A percentile compares a stretch with the other conserved stretches of the same genome.
phyloP scores from a whole-genome alignment of 2,113 vertebrate species.

The Ploceus nigricollis region DNA sequence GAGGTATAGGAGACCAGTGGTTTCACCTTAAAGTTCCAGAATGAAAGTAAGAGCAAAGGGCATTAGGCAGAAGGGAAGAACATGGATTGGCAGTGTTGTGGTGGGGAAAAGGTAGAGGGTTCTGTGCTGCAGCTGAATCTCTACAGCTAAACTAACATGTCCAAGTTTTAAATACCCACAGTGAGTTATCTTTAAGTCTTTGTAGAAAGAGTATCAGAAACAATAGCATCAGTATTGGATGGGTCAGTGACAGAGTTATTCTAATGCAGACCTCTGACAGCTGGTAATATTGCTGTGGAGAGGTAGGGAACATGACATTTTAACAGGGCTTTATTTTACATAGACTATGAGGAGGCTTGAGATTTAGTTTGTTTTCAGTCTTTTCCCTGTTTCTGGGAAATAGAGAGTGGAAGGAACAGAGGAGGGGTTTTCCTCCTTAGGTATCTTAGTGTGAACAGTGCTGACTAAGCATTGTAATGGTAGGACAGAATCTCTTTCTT shows the following conservation, averaged over 20 bases:
- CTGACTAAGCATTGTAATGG: fast-evolving
- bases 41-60: not conserved
- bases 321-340: not conserved
- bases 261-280: not conserved
- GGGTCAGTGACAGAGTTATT: not conserved
- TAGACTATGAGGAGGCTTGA: not conserved
- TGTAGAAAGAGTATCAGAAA: not conserved
- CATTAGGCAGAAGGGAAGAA: not conserved
- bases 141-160: not conserved
- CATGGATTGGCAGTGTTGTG: not conserved
- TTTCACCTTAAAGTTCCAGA: not conserved
- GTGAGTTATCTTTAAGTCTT: not conserved
- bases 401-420: not conserved
- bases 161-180: not conserved
- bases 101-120: not conserved
- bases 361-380: not conserved
- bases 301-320: not conserved
- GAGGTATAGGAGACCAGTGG: not conserved
- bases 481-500: not conserved
- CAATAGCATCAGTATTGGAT: not conserved
- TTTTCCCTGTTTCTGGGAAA: not conserved
- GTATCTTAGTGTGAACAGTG: not conserved
- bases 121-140: not conserved
- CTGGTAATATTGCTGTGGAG: not conserved
- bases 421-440: not conserved